Evolutionary conservation across 2,797 vertebrate species (phyloP).

Genomic region (Podarcis siculus): DNA sequence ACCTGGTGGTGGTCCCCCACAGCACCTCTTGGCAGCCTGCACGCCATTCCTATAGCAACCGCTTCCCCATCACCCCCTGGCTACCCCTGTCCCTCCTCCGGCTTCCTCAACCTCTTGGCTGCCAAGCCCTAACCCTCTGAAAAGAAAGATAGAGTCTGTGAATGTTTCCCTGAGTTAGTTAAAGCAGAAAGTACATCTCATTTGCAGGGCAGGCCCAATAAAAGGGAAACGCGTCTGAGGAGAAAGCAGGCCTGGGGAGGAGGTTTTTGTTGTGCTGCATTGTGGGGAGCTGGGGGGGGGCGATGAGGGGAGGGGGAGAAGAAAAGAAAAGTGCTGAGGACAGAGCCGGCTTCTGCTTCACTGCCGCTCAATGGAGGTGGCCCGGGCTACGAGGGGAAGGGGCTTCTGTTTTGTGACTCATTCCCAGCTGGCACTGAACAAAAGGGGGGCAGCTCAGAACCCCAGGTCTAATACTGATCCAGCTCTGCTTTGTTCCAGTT

Average conservation of each 20-base stretch:
- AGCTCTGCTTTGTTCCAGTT: conserved; percentile 84
- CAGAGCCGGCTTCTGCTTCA: conserved; percentile 84
- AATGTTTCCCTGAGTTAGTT: conserved; percentile 57
- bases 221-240: conserved; percentile 15
- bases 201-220: conserved; percentile 26
- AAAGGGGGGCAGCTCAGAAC: conserved; percentile 80
- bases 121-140: conserved; percentile 43
- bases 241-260: conserved; percentile 41
- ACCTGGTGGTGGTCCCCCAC: neutral
- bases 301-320: neutral
- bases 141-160: conserved; percentile 55
- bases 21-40: conserved; percentile 47
- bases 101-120: conserved; percentile 6
- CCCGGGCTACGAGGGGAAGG: conserved; percentile 28
- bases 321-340: conserved; percentile 65
- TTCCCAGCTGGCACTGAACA: conserved; percentile 86
- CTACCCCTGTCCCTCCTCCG: neutral
- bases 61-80: neutral
- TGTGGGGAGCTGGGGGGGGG: conserved; percentile 14
- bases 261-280: conserved; percentile 44
- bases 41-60: conserved; percentile 38
- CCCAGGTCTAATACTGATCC: conserved; percentile 80
- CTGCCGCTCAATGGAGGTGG: conserved; percentile 77
- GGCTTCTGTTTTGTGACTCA: conserved; percentile 79
- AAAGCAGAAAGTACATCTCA: conserved; percentile 54